phyloP scores from a whole-genome alignment of 2,888 invertebrate species.

The Cenopis cana region DNA sequence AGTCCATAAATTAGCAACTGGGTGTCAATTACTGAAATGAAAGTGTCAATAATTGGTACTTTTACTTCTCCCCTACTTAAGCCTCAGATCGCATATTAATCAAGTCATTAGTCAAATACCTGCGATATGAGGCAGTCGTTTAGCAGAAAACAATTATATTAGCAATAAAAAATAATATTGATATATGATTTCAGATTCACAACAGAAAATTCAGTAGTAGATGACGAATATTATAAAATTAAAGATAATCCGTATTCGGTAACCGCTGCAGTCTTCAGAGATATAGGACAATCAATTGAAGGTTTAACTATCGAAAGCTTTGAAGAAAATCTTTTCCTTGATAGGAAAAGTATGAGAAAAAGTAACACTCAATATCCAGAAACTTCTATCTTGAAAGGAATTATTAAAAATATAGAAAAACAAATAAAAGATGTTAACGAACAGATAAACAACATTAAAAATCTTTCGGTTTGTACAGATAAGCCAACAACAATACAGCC shows the following conservation, averaged over 20 bases:
- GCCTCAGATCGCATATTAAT: too few species aligned
- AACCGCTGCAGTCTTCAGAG: neutral
- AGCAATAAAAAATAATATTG: neutral
- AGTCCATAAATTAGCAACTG: too few species aligned
- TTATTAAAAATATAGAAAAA: conserved; percentile 21
- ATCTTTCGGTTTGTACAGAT: neutral
- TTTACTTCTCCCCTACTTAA: too few species aligned
- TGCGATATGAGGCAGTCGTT: too few species aligned
- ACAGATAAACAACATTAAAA: conserved; percentile 6
- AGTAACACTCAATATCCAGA: neutral
- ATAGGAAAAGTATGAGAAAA: neutral
- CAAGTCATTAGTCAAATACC: too few species aligned
- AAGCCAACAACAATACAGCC: too few species aligned
- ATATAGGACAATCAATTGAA: conserved; percentile 19
- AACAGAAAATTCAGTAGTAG: neutral
- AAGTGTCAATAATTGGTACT: too few species aligned
- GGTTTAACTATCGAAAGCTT: conserved; percentile 37
- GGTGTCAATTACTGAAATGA: too few species aligned
- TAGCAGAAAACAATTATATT: neutral
- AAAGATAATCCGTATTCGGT: neutral
- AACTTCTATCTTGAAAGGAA: neutral
- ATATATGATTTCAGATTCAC: neutral
- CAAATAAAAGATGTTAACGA: conserved; percentile 20
- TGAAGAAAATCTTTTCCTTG: neutral
- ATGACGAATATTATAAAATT: too few species aligned